Percentiles rank a stretch among this genome's conserved stretches.
phyloP scores from a whole-genome alignment of 2,888 invertebrate species.

The Andrena bucephala region DNA sequence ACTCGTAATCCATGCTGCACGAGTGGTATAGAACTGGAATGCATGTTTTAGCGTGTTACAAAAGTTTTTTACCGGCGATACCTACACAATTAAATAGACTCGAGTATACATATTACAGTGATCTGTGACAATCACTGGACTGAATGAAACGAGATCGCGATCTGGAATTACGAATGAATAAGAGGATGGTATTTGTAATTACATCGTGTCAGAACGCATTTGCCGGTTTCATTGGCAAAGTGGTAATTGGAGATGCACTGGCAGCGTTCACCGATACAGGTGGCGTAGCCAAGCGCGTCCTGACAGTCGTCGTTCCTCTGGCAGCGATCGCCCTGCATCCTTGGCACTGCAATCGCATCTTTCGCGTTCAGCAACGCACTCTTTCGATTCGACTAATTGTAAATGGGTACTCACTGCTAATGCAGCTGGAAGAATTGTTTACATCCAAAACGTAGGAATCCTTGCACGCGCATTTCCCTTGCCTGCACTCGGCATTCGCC shows the following conservation, averaged over 20 bases:
- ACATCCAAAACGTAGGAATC: constrained; percentile 71
- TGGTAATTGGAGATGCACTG: constrained; percentile 67
- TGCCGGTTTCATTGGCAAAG: constrained; percentile 67
- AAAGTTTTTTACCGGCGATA: not conserved
- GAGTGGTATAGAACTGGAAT: constrained; percentile 65
- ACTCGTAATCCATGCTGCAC: constrained; percentile 70
- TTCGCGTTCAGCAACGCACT: no score
- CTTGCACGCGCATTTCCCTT: constrained; percentile 73
- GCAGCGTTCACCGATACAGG: constrained; percentile 71
- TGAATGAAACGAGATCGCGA: not conserved
- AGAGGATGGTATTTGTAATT: constrained; percentile 19
- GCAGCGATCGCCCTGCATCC: constrained; percentile 67
- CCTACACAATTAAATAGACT: not conserved
- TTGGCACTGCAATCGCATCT: constrained; percentile 66
- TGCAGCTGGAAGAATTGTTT: constrained; percentile 76
- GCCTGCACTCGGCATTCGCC: constrained; percentile 73
- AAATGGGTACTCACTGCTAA: constrained; percentile 67
- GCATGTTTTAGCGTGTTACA: not conserved
- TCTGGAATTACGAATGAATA: no score
- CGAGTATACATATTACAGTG: not conserved
- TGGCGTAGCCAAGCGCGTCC: constrained; percentile 67
- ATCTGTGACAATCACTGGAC: not conserved
- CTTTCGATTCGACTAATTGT: not conserved
- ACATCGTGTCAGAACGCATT: constrained; percentile 69
- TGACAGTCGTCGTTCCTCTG: constrained; percentile 74